These are phyloP conservation scores for Apoda limacodes DNA, from an alignment of 2,888 invertebrate species.

Conservation along the genomic window DNA sequence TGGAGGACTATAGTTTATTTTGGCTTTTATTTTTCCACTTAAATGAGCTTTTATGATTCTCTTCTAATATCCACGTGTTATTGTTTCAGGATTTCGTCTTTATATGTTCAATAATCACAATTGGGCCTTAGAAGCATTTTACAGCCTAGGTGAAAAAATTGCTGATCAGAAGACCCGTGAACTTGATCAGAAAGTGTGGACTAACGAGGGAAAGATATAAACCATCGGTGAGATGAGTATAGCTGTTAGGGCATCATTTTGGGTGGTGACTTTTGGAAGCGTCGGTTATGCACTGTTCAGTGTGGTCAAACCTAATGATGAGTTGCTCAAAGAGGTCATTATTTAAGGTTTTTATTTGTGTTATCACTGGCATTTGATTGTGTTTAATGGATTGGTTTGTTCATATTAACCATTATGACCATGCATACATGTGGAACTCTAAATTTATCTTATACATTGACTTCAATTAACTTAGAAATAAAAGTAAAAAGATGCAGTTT, in stretches of 20 bases:
- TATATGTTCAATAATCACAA: conserved; percentile 76
- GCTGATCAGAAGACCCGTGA: conserved; percentile 64
- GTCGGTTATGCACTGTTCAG: conserved; percentile 72
- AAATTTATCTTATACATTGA: no score
- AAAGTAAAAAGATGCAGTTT: no score
- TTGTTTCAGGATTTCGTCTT: conserved; percentile 77
- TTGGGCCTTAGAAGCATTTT: conserved; percentile 75
- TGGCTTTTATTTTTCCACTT: no score
- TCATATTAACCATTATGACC: conserved; percentile 1
- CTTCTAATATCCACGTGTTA: no score
- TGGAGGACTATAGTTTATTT: no score
- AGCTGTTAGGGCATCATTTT: conserved; percentile 64
- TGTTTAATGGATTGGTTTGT: conserved; percentile 5
- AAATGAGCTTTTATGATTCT: no score
- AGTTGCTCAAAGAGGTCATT: conserved; percentile 66
- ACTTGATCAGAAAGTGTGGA: conserved; percentile 69
- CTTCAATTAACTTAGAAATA: no score
- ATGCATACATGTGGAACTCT: no score
- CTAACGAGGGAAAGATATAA: conserved; percentile 60
- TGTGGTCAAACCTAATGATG: conserved; percentile 66
- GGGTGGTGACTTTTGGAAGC: conserved; percentile 71
- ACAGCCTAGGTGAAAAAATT: conserved; percentile 74
- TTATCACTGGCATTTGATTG: conserved; percentile 11
- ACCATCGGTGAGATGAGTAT: conserved; percentile 53
- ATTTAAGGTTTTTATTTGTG: conserved; percentile 28